Evolutionary conservation across 2,113 vertebrate species (phyloP).

Genomic region (Crotalus horridus): DNA sequence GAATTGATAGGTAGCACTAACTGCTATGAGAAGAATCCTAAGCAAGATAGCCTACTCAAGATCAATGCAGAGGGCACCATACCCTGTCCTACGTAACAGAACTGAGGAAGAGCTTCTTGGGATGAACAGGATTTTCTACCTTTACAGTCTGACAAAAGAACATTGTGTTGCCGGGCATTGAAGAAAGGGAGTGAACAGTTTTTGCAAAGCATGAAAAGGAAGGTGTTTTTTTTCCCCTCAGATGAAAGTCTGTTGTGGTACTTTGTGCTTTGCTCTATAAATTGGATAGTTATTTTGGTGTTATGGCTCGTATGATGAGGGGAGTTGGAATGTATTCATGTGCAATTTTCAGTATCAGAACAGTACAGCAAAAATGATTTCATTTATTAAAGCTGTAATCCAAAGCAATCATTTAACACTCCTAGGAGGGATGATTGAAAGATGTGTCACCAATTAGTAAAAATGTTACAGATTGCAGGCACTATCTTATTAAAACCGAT

Average conservation of each 20-base stretch:
- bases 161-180: not conserved
- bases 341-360: not conserved
- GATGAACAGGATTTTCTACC: not conserved
- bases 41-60: not conserved
- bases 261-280: not conserved
- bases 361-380: not conserved
- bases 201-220: not conserved
- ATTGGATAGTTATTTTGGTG: not conserved
- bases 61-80: not conserved
- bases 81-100: not conserved
- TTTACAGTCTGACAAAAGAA: not conserved
- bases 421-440: not conserved
- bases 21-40: not conserved
- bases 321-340: not conserved
- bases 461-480: not conserved
- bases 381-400: not conserved
- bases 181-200: not conserved
- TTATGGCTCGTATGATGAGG: not conserved
- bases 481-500: not conserved
- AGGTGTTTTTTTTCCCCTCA: not conserved
- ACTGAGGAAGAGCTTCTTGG: not conserved
- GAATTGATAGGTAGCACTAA: not conserved
- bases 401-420: not conserved
- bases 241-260: not conserved
- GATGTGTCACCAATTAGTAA: not conserved